Percentiles rank a stretch among this genome's conserved stretches.
phyloP scores from a whole-genome alignment of 2,113 vertebrate species.

The Neolamprologus modestus region DNA sequence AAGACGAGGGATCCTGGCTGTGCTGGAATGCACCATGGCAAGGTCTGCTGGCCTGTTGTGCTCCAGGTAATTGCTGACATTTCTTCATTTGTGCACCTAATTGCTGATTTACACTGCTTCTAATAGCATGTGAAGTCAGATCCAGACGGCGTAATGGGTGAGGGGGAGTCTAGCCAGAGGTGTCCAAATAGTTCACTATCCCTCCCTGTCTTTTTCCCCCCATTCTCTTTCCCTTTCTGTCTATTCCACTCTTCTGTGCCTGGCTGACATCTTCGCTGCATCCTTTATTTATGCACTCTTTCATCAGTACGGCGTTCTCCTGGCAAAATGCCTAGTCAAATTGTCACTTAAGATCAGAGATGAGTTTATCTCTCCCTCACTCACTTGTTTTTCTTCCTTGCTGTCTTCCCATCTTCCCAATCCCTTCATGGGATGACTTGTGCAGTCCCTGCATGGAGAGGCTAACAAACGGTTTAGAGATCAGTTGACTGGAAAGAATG shows the following conservation, averaged over 20 bases:
- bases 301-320: constrained; percentile 47
- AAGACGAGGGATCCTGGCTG: constrained; percentile 2
- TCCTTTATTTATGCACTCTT: constrained; percentile 69
- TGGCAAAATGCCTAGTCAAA: constrained; percentile 61
- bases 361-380: constrained; percentile 48
- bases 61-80: constrained; percentile 60
- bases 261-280: constrained; percentile 48
- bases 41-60: constrained; percentile 36
- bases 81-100: constrained; percentile 63
- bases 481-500: constrained; percentile 64
- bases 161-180: constrained; percentile 48
- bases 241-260: constrained; percentile 35
- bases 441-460: constrained; percentile 15
- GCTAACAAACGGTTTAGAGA: constrained; percentile 57
- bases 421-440: constrained; percentile 39
- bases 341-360: constrained; percentile 68
- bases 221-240: constrained; percentile 19
- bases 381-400: constrained; percentile 11
- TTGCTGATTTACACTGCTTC: constrained; percentile 62
- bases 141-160: constrained; percentile 42
- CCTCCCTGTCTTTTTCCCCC: constrained; percentile 3
- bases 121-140: constrained; percentile 51
- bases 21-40: constrained; percentile 15
- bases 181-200: constrained; percentile 36
- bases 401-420: constrained; percentile 19